Evolutionary conservation across 1,140 invertebrate species (phyloP).

Genomic region (Littorina saxatilis): DNA sequence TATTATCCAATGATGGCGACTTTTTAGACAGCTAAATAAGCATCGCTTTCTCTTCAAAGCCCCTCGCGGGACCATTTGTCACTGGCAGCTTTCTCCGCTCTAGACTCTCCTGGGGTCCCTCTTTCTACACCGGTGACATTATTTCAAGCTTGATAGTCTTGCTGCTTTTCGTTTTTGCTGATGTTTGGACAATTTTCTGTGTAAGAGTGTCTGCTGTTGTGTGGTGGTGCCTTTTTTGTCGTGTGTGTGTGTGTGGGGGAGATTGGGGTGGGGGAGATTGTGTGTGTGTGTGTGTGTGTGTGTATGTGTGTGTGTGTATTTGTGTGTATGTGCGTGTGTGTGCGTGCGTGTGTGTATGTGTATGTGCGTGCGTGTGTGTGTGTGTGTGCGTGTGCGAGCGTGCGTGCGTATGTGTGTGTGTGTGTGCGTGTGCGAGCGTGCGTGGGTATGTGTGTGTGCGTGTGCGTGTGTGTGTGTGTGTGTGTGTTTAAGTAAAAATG

Average conservation of each 20-base stretch:
- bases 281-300: neutral
- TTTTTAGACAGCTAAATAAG: slow-evolving; percentile 33
- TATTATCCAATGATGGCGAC: slow-evolving; percentile 22
- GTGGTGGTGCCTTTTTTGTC: neutral
- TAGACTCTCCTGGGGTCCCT: slow-evolving; percentile 6
- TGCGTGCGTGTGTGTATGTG: too few species aligned
- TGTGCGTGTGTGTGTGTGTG: neutral
- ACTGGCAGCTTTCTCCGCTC: neutral
- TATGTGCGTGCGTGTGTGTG: too few species aligned
- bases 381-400: too few species aligned
- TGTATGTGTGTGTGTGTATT: too few species aligned
- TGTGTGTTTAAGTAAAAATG: too few species aligned
- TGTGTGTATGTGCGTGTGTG: too few species aligned
- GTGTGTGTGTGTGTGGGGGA: neutral
- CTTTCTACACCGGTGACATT: neutral
- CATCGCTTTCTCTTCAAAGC: slow-evolving; percentile 26
- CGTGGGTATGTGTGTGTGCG: neutral
- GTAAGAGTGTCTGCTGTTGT: neutral
- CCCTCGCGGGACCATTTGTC: slow-evolving; percentile 27
- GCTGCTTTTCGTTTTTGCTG: too few species aligned
- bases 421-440: too few species aligned
- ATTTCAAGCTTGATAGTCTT: neutral
- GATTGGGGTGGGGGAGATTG: too few species aligned
- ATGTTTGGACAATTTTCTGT: neutral
- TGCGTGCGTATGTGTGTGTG: too few species aligned